These are phyloP conservation scores for Aphelinus certus DNA, from an alignment of 1,140 invertebrate species.

Conservation along the genomic window DNA sequence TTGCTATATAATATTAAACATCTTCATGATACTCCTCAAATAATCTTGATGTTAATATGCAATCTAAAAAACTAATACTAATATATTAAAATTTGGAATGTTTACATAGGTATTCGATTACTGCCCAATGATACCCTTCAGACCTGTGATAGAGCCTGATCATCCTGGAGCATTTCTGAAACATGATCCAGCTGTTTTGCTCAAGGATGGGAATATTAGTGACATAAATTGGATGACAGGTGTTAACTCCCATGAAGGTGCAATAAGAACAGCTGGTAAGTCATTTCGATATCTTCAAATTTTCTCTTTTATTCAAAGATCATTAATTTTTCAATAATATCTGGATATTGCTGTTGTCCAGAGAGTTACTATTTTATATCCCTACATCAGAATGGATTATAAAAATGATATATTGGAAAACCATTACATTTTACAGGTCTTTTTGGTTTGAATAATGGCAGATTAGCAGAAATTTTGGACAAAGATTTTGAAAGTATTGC, in stretches of 20 bases:
- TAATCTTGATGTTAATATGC: background rate
- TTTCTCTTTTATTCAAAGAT: too few species aligned
- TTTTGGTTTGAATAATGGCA: slow-evolving; percentile 45
- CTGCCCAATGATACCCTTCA: slow-evolving; percentile 79
- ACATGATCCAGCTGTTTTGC: slow-evolving; percentile 65
- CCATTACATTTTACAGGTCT: slow-evolving; percentile 45
- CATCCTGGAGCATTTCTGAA: slow-evolving; percentile 74
- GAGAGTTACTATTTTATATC: too few species aligned
- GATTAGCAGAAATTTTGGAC: slow-evolving; percentile 58
- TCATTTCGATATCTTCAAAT: slow-evolving; percentile 1
- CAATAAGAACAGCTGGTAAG: slow-evolving; percentile 72
- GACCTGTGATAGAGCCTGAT: slow-evolving; percentile 74
- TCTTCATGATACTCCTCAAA: background rate
- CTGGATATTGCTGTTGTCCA: too few species aligned
- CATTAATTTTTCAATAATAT: too few species aligned
- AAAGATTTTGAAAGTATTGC: slow-evolving; percentile 68
- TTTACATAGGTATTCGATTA: slow-evolving; percentile 72
- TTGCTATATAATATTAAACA: background rate
- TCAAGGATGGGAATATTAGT: slow-evolving; percentile 62
- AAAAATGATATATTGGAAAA: background rate
- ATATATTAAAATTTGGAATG: background rate
- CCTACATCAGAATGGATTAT: background rate
- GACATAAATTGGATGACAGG: slow-evolving; percentile 76
- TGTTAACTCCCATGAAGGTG: slow-evolving; percentile 74
- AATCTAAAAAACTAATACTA: too few species aligned